Evolutionary conservation across 2,797 vertebrate genomes (phyloP).

Genomic region (Onychomys arenicola): DNA sequence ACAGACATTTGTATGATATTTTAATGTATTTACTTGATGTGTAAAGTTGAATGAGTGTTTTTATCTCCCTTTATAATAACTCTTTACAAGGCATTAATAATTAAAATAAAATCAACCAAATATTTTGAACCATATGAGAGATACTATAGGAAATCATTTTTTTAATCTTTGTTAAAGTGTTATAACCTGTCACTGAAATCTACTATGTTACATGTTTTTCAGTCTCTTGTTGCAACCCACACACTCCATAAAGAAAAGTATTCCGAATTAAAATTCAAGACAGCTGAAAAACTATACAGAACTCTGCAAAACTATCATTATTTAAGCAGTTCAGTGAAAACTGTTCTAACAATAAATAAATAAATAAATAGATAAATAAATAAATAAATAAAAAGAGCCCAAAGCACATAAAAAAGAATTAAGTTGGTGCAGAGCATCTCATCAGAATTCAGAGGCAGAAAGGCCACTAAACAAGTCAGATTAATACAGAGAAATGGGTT

Average conservation of each 20-base stretch:
- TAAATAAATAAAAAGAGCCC: constrained; percentile 29
- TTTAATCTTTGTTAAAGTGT: not conserved
- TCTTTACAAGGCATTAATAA: constrained; percentile 22
- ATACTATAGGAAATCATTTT: not conserved
- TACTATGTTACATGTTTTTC: not conserved
- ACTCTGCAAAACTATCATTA: constrained; percentile 74
- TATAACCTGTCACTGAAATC: not conserved
- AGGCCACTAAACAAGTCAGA: constrained; percentile 70
- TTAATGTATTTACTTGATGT: not conserved
- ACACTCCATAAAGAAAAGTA: constrained; percentile 28
- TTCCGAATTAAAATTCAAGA: constrained; percentile 74
- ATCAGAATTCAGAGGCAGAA: constrained; percentile 68
- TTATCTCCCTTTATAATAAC: not conserved
- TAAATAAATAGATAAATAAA: constrained; percentile 31
- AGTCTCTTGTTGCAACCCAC: constrained; percentile 37
- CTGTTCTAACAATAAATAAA: not conserved
- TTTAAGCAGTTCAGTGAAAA: constrained; percentile 72
- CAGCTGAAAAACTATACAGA: constrained; percentile 63
- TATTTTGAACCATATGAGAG: not conserved
- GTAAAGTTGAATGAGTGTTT: constrained; percentile 21
- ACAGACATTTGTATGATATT: not conserved
- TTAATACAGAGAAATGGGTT: constrained; percentile 78
- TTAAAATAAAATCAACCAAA: not conserved
- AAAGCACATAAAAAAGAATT: constrained; percentile 73
- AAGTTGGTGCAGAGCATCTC: constrained; percentile 53